Evolutionary conservation across 2,113 vertebrate genomes (phyloP), one percentile per base, ranked within the genome.

Genomic region (Tauraco erythrolophus): DNA sequence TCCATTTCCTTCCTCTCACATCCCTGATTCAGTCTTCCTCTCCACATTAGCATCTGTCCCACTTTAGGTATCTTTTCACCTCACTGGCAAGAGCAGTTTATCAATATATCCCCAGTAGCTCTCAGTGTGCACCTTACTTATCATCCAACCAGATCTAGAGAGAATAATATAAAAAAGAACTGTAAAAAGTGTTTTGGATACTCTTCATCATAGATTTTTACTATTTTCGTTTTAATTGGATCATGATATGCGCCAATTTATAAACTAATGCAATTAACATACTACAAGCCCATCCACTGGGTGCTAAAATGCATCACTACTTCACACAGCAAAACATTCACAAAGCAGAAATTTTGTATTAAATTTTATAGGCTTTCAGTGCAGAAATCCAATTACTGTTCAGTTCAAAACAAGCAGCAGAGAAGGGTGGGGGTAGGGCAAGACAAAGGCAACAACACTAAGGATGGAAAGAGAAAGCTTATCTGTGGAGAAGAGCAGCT

Each of bases 301-400:
- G 24, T 51, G 37, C 21, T 76, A 33, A 56, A 88, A 84, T 21
- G 21, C 46, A 65, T 68, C 39, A 33, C 35, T 68, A 87, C 68
- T 91, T 89, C 56, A 78, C 65, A 69, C 22, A 75, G 85, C 37
- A 93, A 92, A 96, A 84, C 87, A 89, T 71, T 96, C 39, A 89
- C n/a, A 57, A 83, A 90, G 76, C 51, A 94, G 88, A 54, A 91
- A 64, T 69, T 88, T 46, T 57, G 15, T 58, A 90, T 93, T 86
- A 93, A 86, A 94, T 95, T 95, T 87, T 88, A 97, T 77, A 75
- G 57, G 33, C 45, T 74, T 93, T 94, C 81, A 91, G 64, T 65
- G 53, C 74, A 93, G 77, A 95, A 97, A 95, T 65, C 78, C 77
- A 88, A 87, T 96, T 95, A 97, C 81, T 92, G 88, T 41, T 97